Evolutionary conservation across 2,797 vertebrate species (phyloP), one percentile per base, ranked within the genome.

Genomic region (Chelidonichthys spinosus): DNA sequence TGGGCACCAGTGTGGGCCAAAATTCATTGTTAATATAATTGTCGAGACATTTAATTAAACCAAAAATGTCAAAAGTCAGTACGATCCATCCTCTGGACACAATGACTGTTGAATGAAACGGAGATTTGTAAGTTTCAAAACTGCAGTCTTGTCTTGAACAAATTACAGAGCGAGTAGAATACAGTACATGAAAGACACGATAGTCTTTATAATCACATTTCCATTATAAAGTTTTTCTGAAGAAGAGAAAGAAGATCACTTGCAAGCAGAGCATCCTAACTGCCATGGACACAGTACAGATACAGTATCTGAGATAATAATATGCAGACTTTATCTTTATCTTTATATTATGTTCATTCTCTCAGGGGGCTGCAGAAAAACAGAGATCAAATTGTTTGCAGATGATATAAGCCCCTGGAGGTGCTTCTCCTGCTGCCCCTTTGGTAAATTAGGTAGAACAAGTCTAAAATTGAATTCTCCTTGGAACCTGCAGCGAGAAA

Each of bases 341-440:
- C 67, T 75, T 79, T 80, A 78, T 85, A 43, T 25, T 50, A 74
- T 75, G 73, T 54, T 73, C 76, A 85, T 62, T 13, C 62, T 89
- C 64, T 84, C 37, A 75, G 78, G 74, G 74, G 70, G 69, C 40
- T 39, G 62, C 65, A 74, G 63, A 85, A 86, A 63, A 69, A 68
- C 44, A 78, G 68, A 85, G 79, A 84, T 58, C 18, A 83, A 85
- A 92, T 82, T 82, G 73, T 93, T 90, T 91, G 62, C 79, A 87
- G 90, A 93, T 84, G 67, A 90, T 88, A 90, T 69, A 63, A 82
- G 69, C 61, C 81, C 81, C 75, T 11, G 49, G 76, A 75, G 85
- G 71, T 54, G 63, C 36, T 63, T 77, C 65, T 74, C 61, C 60
- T 60, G 63, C 58, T 76, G 68, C 36, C 77, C 76, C 72, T 85